These are phyloP conservation scores for Balaenoptera acutorostrata DNA, from an alignment of 2,113 vertebrate genomes.

Conservation along the genomic window DNA sequence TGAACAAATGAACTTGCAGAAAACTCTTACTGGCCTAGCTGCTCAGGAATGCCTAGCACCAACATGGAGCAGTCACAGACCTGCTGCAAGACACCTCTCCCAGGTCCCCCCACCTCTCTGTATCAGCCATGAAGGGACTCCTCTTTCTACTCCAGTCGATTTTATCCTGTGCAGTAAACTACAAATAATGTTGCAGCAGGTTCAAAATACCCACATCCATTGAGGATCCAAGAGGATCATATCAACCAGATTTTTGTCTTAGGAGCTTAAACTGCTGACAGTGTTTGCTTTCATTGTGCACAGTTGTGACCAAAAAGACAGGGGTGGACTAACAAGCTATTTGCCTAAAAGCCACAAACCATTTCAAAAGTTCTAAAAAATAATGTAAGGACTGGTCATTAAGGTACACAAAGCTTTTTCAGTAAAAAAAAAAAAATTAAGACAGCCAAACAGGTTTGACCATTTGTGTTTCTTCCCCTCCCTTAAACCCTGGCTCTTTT, in stretches of 20 bases:
- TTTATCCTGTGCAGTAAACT: conserved; percentile 29
- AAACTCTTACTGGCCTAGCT: background rate
- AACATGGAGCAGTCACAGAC: conserved; percentile 21
- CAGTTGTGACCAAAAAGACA: background rate
- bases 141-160: conserved; percentile 18
- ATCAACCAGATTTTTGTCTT: conserved; percentile 15
- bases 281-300: background rate
- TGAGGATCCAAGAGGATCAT: background rate
- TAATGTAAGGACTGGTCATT: background rate
- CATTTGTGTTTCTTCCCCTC: conserved; percentile 16
- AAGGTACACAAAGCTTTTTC: background rate
- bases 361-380: conserved; percentile 6
- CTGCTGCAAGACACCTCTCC: conserved; percentile 40
- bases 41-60: conserved; percentile 34
- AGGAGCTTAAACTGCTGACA: conserved; percentile 21
- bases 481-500: background rate
- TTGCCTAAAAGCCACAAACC: background rate
- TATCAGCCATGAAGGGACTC: conserved; percentile 56
- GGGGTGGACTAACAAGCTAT: background rate
- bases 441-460: conserved; percentile 1
- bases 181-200: conserved; percentile 46
- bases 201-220: conserved; percentile 33
- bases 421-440: background rate
- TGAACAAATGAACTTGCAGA: conserved; percentile 37
- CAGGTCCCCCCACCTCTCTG: background rate